Percentiles rank a stretch among this genome's conserved stretches.
phyloP scores from a whole-genome alignment of 1,140 invertebrate genomes.

The Caenorhabditis briggsae region DNA sequence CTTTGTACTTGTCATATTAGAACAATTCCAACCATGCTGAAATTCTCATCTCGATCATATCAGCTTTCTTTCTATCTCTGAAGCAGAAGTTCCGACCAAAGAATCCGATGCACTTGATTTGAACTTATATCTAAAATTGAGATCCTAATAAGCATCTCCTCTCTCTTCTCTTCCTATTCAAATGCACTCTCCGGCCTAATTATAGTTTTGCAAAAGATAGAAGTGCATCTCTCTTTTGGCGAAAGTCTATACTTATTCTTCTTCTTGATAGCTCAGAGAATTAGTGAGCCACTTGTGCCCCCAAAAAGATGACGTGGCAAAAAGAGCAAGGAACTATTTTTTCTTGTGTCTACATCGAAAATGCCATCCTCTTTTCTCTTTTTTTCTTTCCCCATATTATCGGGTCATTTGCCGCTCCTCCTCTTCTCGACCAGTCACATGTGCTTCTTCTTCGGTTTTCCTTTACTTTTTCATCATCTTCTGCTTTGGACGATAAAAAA shows the following conservation, averaged over 20 bases:
- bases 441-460: conserved; percentile 41
- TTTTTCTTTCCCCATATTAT: conserved; percentile 30
- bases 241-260: neutral
- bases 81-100: neutral
- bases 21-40: no score
- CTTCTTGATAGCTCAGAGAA: neutral
- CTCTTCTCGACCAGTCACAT: neutral
- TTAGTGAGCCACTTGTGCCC: neutral
- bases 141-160: neutral
- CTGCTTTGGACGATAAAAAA: neutral
- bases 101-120: neutral
- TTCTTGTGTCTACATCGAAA: neutral
- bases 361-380: conserved; percentile 1
- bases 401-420: conserved; percentile 21
- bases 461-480: conserved; percentile 48
- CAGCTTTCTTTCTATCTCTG: no score
- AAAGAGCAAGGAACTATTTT: conserved; percentile 6
- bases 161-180: neutral
- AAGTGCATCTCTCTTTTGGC: neutral
- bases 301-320: conserved; percentile 15
- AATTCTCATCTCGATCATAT: neutral
- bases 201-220: neutral
- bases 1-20: neutral
- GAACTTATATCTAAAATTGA: neutral
- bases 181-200: conserved; percentile 1